Base-by-base conservation (phyloP, 2,888 invertebrate genomes). In the Yponomeuta plumbellus region DNA sequence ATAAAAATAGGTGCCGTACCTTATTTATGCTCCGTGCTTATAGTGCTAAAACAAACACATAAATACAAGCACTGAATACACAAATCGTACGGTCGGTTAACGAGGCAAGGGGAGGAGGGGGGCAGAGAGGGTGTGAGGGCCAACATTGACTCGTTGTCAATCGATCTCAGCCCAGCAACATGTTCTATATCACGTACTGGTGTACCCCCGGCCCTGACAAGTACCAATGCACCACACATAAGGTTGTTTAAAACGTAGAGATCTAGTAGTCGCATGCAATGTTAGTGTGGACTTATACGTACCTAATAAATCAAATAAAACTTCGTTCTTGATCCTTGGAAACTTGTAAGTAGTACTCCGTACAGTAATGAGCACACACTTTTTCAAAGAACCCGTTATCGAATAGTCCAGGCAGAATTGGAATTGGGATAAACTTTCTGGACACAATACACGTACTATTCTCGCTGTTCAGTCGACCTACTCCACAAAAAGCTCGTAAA, bases 81-180 rank as follows among this genome's bases (percentile, higher is more conserved):
- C 59, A 59, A 59, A 59, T 59, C 44, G 23, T 23, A 59, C 13
- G 59, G 59, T 23, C 59, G 59, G 59, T 22, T 59, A 59, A 59
- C 59, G 59, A 59, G 59, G 59, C 13, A 1, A 22, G 22, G 11
- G 59, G 59, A 0, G 59, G 4, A 17, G 13, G 17, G 44, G 39
- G 44, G 44, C 44, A 17, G 13, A 5, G 17, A 17, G 44, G 44
- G 44, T 52, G 44, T 13, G 44, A 17, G 44, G 44, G 44, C 44
- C 17, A 52, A 52, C 44, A 52, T 52, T 52, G 44, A 52, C 22
- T 59, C 59, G 59, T 21, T 59, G 59, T 59, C 59, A 59, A 59
- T 59, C 22, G 59, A 59, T 59, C 59, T 59, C 44, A 17, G 44
- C 13, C 44, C 17, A 17, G 17, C 44, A 52, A 52, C 44, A 52